Conservation (phyloP, 2,888 invertebrate species). For the Hypomecis atomaria region DNA sequence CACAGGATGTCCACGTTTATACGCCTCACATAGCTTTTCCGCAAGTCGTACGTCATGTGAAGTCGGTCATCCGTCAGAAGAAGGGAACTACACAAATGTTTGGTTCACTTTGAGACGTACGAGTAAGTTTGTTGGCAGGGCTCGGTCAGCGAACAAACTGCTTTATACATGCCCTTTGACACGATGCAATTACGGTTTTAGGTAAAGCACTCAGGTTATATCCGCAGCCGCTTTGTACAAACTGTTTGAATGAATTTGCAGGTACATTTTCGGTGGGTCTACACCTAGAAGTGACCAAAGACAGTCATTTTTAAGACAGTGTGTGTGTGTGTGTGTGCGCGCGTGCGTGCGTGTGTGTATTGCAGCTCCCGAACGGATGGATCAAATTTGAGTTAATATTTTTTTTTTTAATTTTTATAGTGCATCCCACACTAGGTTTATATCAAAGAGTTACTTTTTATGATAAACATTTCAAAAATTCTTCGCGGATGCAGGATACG, state of each 20-base stretch:
- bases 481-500: too few species aligned
- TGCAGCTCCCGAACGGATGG: too few species aligned
- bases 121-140: conserved; percentile 5
- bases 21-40: conserved; percentile 24
- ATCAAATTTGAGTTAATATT: too few species aligned
- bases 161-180: conserved; percentile 25
- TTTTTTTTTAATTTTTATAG: too few species aligned
- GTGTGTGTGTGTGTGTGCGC: too few species aligned
- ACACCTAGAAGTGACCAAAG: not conserved
- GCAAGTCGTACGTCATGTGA: conserved; percentile 35
- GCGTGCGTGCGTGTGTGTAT: too few species aligned
- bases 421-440: too few species aligned
- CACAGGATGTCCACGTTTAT: conserved; percentile 28
- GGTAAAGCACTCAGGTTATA: not conserved
- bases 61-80: conserved; percentile 31
- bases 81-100: conserved; percentile 24
- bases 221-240: not conserved
- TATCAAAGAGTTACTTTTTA: too few species aligned
- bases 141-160: conserved; percentile 15
- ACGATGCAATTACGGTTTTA: conserved; percentile 15
- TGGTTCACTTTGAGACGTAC: conserved; percentile 16
- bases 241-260: not conserved
- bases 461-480: too few species aligned
- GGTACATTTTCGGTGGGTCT: not conserved
- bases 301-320: too few species aligned